phyloP scores from a whole-genome alignment of 2,797 vertebrate species.

The Gymnopithys bicolor region DNA sequence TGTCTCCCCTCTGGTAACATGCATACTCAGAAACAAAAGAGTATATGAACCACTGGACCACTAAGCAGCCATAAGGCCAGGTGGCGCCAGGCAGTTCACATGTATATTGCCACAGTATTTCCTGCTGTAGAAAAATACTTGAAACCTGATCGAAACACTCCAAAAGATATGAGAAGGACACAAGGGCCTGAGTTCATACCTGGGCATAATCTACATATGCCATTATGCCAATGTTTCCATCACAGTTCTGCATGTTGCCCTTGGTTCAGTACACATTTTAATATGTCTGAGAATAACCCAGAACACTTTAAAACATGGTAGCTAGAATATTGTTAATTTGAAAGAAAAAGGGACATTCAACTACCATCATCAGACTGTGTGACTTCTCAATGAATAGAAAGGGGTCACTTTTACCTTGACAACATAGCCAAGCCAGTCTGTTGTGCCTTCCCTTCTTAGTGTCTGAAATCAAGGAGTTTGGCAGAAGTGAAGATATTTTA shows the following conservation, averaged over 20 bases:
- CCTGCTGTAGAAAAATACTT: not conserved
- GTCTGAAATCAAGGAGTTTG: not conserved
- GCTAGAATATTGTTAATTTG: not conserved
- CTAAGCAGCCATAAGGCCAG: not conserved
- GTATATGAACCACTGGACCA: not conserved
- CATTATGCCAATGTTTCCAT: not conserved
- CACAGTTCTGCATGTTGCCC: not conserved
- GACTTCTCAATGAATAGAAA: not conserved
- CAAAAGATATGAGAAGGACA: not conserved
- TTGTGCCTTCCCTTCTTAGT: not conserved
- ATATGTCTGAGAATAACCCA: not conserved
- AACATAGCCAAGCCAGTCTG: not conserved
- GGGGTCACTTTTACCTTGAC: not conserved
- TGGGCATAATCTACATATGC: rapidly evolving
- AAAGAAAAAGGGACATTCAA: not conserved
- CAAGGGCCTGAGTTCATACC: not conserved
- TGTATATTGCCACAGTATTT: not conserved
- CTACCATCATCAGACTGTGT: not conserved
- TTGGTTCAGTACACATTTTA: not conserved
- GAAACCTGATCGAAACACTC: not conserved
- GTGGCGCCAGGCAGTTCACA: not conserved
- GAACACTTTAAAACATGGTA: not conserved
- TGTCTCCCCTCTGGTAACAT: not conserved
- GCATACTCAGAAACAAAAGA: not conserved
- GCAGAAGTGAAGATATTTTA: not conserved